Evolutionary conservation across 2,113 vertebrate species (phyloP).

Genomic region (Carassius auratus): DNA sequence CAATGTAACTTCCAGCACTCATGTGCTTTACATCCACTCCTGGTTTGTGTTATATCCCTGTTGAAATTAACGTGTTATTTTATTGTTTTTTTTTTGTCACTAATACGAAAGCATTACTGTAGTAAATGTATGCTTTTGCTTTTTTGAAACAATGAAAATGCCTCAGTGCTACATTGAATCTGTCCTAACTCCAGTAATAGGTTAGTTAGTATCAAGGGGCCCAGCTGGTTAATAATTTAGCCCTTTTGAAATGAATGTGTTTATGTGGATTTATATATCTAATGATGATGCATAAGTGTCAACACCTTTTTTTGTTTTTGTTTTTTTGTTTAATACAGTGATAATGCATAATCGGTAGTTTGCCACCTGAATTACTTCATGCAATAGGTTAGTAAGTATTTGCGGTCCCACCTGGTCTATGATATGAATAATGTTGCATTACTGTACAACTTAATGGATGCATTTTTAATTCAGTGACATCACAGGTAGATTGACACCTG

Average conservation of each 20-base stretch:
- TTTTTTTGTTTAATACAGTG: background rate
- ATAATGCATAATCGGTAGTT: background rate
- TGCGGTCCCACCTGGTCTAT: background rate
- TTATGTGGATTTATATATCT: no score
- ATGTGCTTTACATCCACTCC: conserved; percentile 1
- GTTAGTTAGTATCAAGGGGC: background rate
- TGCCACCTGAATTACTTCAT: background rate
- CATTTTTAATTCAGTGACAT: background rate
- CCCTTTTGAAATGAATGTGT: no score
- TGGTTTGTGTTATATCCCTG: background rate
- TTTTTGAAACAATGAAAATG: no score
- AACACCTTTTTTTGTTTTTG: no score
- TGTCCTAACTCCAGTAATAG: background rate
- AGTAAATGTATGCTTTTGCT: background rate
- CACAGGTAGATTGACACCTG: background rate
- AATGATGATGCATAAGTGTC: background rate
- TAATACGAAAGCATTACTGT: background rate
- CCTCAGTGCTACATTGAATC: background rate
- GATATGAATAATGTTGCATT: background rate
- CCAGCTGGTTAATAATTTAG: background rate
- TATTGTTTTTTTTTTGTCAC: background rate
- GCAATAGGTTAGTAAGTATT: background rate
- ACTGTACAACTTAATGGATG: background rate
- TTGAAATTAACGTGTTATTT: background rate
- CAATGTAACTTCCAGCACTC: conserved; percentile 32